Evolutionary conservation across 1,140 invertebrate genomes (phyloP).

Genomic region (Sarcophaga bullata): DNA sequence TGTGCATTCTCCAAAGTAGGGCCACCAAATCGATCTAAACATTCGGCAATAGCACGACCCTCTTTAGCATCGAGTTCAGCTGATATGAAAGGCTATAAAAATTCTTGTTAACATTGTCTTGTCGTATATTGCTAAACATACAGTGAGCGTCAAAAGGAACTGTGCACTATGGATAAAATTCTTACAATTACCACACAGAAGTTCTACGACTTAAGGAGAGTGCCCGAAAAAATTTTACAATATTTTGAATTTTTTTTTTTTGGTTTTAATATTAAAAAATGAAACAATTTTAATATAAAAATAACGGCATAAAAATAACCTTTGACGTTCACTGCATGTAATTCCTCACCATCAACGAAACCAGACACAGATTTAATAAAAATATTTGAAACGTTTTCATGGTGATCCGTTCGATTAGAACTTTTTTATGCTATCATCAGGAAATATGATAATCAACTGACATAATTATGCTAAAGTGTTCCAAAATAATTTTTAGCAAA

Average conservation of each 20-base stretch:
- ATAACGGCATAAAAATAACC: no score
- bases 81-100: background rate
- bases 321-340: no score
- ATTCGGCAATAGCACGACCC: constrained; percentile 43
- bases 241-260: no score
- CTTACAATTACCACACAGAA: no score
- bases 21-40: constrained; percentile 53
- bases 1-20: constrained; percentile 45
- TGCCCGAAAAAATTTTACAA: no score
- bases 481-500: constrained; percentile 21
- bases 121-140: background rate
- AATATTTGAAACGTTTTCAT: background rate
- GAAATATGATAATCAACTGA: constrained; percentile 28
- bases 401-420: background rate
- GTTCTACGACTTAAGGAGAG: no score
- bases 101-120: background rate
- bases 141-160: background rate
- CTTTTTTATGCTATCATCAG: background rate
- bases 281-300: no score
- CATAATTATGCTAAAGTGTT: constrained; percentile 1
- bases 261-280: no score
- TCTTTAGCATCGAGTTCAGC: constrained; percentile 9
- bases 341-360: background rate
- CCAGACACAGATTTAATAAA: background rate
- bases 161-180: no score